Evolutionary conservation across 2,888 invertebrate species (phyloP), one percentile per base, ranked within the genome.

Genomic region (Slavum lentiscoides): DNA sequence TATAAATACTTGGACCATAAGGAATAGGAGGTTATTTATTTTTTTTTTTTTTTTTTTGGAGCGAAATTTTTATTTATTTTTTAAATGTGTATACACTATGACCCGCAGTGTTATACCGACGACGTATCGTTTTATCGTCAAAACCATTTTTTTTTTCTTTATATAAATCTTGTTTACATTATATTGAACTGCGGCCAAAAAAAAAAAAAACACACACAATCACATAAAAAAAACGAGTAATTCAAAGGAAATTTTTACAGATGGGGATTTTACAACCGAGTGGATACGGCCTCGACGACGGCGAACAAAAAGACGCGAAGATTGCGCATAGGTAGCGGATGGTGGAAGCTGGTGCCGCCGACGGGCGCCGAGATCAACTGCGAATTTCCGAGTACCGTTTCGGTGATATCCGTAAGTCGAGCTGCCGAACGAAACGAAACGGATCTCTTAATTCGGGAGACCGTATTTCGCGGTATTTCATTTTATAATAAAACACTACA

Each of bases 311-410:
- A 84, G 53, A 83, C 84, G 1, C 82, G 84, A 11, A 83, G 85
- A 81, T 68, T 84, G 64, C 82, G 85, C 23, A 82, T 84, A 69
- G 85, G 85, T n/a, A 83, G 83, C 53, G 85, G 85, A 23, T 82
- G 83, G 73, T 85, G 84, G 82, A 82, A 84, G 21, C 81, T 85
- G 73, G 82, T 84, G 15, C 84, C 84, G 1, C 84, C 84, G 17
- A 82, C 82, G 13, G 84, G 84, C 7, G 85, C 84, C 13, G 85
- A 85, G 81, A 83, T 85, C 21, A 83, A 82, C n/a, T 85, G 85
- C 76, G 84, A 84, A 75, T 85, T 85, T 72, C 85, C 85, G 13
- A 83, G 83, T 43, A 82, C 82, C 61, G 82, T 84, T 80, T 72
- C 83, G 55, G 82, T 85, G 68, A 82, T 85, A 72, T 85, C 85